Percentiles rank a stretch among this genome's conserved stretches.
phyloP scores from a whole-genome alignment of 2,888 invertebrate genomes.

The Amphipyra tragopoginis region DNA sequence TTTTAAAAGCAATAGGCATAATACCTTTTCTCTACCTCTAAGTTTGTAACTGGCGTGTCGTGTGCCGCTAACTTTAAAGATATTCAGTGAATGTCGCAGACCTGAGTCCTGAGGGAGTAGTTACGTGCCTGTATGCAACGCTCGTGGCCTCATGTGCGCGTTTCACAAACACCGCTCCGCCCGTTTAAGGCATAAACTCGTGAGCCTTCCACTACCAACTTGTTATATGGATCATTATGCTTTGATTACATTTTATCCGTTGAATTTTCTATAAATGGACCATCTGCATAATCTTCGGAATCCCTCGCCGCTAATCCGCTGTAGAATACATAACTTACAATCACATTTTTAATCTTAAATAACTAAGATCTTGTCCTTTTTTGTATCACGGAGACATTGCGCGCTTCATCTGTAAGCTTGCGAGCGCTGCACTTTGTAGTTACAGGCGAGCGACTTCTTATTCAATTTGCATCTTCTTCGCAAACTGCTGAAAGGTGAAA shows the following conservation, averaged over 20 bases:
- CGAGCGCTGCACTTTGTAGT: conserved; percentile 29
- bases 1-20: conserved; percentile 35
- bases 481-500: conserved; percentile 75
- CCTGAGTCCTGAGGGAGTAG: conserved; percentile 70
- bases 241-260: conserved; percentile 49
- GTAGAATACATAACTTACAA: conserved; percentile 5
- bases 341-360: conserved; percentile 11
- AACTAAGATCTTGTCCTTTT: conserved; percentile 1
- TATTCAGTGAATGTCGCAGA: conserved; percentile 74
- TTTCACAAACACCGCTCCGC: conserved; percentile 41
- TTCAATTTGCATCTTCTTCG: conserved; percentile 72
- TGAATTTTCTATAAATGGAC: conserved; percentile 41
- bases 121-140: conserved; percentile 75
- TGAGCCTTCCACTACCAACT: conserved; percentile 36
- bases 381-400: neutral
- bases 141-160: conserved; percentile 55
- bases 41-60: conserved; percentile 53
- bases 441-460: conserved; percentile 51
- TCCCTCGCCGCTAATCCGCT: conserved; percentile 1
- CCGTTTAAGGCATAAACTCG: conserved; percentile 52
- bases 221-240: conserved; percentile 44
- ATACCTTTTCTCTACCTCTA: conserved; percentile 39
- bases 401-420: conserved; percentile 10
- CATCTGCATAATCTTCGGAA: neutral
- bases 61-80: conserved; percentile 67